phyloP scores from a whole-genome alignment of 37 sponge, comb jelly and placozoan genomes.

The Chondrosia reniformis region DNA sequence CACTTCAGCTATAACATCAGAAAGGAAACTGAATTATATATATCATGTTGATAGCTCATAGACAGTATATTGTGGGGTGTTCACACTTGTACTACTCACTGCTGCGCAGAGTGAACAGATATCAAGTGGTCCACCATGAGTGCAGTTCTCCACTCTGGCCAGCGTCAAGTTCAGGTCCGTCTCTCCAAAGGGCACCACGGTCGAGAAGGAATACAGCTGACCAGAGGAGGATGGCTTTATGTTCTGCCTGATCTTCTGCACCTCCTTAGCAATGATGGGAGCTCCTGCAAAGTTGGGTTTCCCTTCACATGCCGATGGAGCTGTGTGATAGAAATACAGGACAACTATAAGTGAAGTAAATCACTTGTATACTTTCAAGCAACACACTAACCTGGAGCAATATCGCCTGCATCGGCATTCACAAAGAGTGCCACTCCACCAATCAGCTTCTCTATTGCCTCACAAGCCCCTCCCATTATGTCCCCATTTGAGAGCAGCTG shows the following conservation, averaged over 20 bases:
- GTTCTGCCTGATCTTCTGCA: constrained; percentile 1
- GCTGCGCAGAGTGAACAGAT: constrained; percentile 27
- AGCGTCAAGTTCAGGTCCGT: constrained; percentile 37
- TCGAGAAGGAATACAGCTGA: neutral
- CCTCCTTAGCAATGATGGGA: constrained; percentile 23
- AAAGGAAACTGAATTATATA: neutral
- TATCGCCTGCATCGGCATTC: constrained; percentile 50
- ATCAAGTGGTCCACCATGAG: constrained; percentile 38
- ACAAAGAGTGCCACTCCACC: constrained; percentile 39
- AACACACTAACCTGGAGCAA: constrained; percentile 30
- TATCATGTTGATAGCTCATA: neutral
- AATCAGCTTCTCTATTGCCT: constrained; percentile 27
- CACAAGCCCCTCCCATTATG: constrained; percentile 44
- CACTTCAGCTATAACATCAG: constrained; percentile 27
- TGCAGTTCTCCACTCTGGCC: constrained; percentile 36
- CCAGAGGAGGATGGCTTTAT: neutral
- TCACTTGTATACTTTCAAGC: too few relatives aligned
- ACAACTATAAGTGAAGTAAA: too few relatives aligned
- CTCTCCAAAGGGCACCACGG: constrained; percentile 39
- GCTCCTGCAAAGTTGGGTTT: constrained; percentile 38
- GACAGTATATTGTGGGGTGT: neutral
- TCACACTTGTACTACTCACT: neutral
- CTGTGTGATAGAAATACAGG: neutral
- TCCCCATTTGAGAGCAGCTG: constrained; percentile 34
- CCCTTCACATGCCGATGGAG: constrained; percentile 18